Evolutionary conservation across 2,113 vertebrate species (phyloP).

Genomic region (Rattus norvegicus): DNA sequence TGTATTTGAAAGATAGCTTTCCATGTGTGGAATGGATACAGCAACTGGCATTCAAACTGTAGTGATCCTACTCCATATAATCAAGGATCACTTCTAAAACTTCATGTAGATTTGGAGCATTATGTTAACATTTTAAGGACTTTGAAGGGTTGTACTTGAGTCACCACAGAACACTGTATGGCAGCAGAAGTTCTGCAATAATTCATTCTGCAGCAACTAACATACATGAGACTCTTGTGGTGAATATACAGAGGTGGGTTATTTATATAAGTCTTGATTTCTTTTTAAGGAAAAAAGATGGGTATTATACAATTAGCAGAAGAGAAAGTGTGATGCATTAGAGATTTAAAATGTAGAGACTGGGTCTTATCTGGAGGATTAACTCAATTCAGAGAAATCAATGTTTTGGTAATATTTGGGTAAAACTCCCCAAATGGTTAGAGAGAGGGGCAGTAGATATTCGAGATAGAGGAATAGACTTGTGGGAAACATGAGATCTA

Average conservation of each 20-base stretch:
- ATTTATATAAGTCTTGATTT: background rate
- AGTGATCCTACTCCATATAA: background rate
- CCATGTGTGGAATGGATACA: background rate
- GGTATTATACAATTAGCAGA: background rate
- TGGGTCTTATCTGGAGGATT: background rate
- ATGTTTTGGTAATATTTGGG: background rate
- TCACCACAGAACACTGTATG: background rate
- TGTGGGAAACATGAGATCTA: background rate
- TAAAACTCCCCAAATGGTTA: background rate
- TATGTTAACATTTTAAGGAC: conserved; percentile 8
- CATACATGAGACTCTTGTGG: background rate
- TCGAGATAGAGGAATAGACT: background rate
- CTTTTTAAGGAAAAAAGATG: background rate
- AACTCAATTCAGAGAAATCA: conserved; percentile 21
- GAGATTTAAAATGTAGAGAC: background rate
- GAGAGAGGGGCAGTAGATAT: background rate
- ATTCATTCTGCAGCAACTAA: background rate
- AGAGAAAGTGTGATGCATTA: background rate
- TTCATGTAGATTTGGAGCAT: background rate
- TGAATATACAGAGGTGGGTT: background rate
- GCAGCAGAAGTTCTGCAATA: background rate
- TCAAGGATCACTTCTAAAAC: conserved; percentile 8
- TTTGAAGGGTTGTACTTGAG: background rate
- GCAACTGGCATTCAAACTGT: background rate
- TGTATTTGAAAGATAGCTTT: background rate